These are phyloP conservation scores for Pelvicachromis taeniatus DNA, from an alignment of 2,113 vertebrate genomes.

Conservation along the genomic window DNA sequence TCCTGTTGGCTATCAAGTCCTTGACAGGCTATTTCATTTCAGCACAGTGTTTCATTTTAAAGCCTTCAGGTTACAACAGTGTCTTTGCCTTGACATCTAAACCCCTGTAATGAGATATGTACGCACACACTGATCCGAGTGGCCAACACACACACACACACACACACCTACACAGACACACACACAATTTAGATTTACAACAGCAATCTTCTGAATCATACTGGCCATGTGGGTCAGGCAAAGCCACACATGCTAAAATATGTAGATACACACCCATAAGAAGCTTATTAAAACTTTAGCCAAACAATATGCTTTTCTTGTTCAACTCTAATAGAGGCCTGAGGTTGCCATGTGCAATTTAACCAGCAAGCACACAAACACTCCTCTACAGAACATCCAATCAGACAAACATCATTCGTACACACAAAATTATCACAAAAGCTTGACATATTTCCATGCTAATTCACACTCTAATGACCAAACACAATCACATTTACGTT, in stretches of 20 bases:
- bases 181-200: not conserved
- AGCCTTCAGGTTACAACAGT: constrained; percentile 48
- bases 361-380: not conserved
- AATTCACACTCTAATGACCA: not conserved
- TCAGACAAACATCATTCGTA: not conserved
- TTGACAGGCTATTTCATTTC: constrained; percentile 69
- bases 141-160: not conserved
- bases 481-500: not conserved
- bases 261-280: not conserved
- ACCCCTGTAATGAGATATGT: constrained; percentile 37
- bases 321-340: constrained; percentile 1
- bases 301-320: not conserved
- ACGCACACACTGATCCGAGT: not conserved
- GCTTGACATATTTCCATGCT: constrained; percentile 13
- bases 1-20: constrained; percentile 55
- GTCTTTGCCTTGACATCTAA: constrained; percentile 45
- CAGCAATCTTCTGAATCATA: not conserved
- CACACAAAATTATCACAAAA: not conserved
- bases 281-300: not conserved
- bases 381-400: not conserved
- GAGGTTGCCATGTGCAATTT: not conserved
- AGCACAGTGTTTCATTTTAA: constrained; percentile 50
- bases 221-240: not conserved
- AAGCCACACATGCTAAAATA: not conserved
- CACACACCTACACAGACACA: not conserved